Base-by-base conservation (phyloP, 2,888 invertebrate species). In the Drosophila picticornis region DNA sequence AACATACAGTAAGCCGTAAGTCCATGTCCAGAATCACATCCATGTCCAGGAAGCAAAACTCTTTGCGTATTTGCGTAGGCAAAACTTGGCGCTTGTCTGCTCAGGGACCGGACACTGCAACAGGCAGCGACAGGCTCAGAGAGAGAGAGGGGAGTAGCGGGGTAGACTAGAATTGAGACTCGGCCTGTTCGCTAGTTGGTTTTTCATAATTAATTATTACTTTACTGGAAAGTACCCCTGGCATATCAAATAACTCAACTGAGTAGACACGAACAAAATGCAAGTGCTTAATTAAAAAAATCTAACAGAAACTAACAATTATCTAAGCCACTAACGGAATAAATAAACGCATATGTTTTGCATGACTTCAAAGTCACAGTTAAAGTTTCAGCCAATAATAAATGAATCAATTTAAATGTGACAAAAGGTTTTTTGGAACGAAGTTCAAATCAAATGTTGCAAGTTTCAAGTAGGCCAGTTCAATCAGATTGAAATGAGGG, bases 121-220 rank as follows among this genome's bases (percentile, higher is more conserved):
- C 50, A 25, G 13, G 46, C 19, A 22, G 52, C 13, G 2, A 27
- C 22, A 38, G 16, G 25, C 13, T 3, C 4, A 22, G 25, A 2
- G 27, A 19, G 38, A 2, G n/a, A 4, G 40, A 22, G 13, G 7
- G 27, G 13, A 10, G 48, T 13, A 4, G 4, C 0, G 46, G 46
- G 46, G 16, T 25, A 4, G 64, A 55, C 67, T 75, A 34, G 67
- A 62, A 79, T 65, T 75, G 62, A 75, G 80, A 62, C 69, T 68
- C 50, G 38, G 71, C 66, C 75, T 50, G 50, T 66, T 55, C 50
- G 53, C 58, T 63, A 70, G 71, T 81, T 81, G 75, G 77, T 83
- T 75, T 77, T 80, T 76, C 88, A 87, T 87, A 87, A 87, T 87
- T 87, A 87, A 87, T 87, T 87, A 87, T 90, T 89, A 88, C 90